Evolutionary conservation across 2,113 vertebrate species (phyloP), one percentile per base, ranked within the genome.

Genomic region (Heterotilapia buettikoferi): DNA sequence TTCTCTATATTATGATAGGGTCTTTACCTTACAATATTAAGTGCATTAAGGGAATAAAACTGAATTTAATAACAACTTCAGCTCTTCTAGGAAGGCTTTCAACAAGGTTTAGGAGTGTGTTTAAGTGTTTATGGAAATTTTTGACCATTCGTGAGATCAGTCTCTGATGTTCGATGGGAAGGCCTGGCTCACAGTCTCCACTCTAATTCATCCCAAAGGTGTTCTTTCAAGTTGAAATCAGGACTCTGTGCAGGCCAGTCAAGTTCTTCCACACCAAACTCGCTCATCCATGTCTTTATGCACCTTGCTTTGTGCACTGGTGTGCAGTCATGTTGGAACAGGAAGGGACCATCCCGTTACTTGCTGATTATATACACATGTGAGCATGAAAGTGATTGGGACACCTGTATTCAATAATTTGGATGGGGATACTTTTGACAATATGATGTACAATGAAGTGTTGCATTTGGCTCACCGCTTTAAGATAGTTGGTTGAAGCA

Each of bases 381-480:
- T 38, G 33, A 66, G 10, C 33, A 38, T 66, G 61, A 36, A 66
- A 66, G 19, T 13, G 33, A 66, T 66, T 38, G 33, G 19, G 19
- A 66, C 19, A 66, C 6, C 61, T 38, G 18, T 66, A 66, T 66
- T 66, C 19, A 66, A 38, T 66, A 12, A 66, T 66, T 66, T 38
- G 61, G 61, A 66, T 38, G 33, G 9, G 29, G 59, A 66, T 66
- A 38, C 33, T 13, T 66, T 66, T 66, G 33, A 66, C 61, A 66
- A 66, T 66, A 38, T 38, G 10, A 38, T 66, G 19, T 50, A 26
- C 45, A 57, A 84, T 86, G 53, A 73, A 87, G 29, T 89, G 79
- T 90, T 73, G 6, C 90, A 71, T 90, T 89, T 84, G 71, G 84
- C 85, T 88, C 52, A 26, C 63, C 73, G 9, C 18, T 59, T 71